Conservation (phyloP, 2,797 vertebrate species). For the Acanthurus lineatus region DNA sequence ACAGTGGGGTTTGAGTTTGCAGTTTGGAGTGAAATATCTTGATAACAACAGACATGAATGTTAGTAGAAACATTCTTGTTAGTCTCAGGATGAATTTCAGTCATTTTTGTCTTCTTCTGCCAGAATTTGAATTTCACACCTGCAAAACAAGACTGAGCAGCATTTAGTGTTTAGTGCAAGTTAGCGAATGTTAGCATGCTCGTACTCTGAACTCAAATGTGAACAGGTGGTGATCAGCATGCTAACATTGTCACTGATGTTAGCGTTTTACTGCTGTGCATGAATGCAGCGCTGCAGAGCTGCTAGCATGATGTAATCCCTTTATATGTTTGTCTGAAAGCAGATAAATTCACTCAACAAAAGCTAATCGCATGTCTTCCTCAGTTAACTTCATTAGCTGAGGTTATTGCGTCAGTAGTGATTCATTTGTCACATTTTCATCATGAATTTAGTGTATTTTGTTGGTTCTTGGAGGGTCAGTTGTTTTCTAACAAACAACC, state of each 20-base stretch:
- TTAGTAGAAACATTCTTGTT: neutral
- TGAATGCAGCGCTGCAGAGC: neutral
- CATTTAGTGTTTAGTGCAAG: no score
- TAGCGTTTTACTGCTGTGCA: neutral
- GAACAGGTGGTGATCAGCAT: neutral
- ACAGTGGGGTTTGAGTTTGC: neutral
- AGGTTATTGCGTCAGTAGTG: neutral
- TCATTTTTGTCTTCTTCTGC: neutral
- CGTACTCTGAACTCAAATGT: neutral
- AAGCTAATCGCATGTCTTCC: neutral
- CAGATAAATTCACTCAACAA: neutral
- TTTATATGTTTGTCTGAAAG: neutral
- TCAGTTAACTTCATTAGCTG: neutral
- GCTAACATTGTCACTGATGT: neutral
- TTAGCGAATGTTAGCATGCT: neutral
- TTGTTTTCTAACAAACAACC: conserved; percentile 9
- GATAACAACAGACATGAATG: neutral
- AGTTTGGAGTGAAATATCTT: neutral
- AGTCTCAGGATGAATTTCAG: neutral
- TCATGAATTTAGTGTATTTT: neutral
- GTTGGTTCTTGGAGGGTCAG: neutral
- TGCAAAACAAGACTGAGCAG: neutral
- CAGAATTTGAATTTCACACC: neutral
- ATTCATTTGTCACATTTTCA: neutral
- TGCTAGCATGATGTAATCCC: neutral